These are phyloP conservation scores for Ormyrus rosae DNA, from an alignment of 2,888 invertebrate genomes.

Conservation along the genomic window DNA sequence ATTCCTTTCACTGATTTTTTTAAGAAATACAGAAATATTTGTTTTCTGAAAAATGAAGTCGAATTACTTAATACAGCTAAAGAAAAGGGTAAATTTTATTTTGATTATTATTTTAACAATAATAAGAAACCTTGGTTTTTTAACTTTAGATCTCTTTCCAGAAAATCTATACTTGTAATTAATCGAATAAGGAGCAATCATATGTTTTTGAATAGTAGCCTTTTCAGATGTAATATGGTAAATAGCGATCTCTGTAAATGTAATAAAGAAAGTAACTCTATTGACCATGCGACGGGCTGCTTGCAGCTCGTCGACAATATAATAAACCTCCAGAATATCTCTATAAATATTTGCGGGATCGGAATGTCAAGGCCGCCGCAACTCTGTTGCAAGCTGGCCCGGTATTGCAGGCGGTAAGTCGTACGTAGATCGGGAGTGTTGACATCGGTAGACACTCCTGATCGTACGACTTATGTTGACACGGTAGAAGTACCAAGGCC, in stretches of 20 bases:
- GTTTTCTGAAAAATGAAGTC: neutral
- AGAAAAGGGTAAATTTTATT: neutral
- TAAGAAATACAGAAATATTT: neutral
- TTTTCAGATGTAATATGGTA: neutral
- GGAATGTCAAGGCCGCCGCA: too few relatives aligned
- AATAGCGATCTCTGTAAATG: neutral
- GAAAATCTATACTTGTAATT: neutral
- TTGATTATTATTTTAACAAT: neutral
- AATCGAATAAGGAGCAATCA: neutral
- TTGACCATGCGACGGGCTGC: too few relatives aligned
- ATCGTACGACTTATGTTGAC: too few relatives aligned
- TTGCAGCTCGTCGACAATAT: too few relatives aligned
- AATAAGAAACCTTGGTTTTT: conserved; percentile 4
- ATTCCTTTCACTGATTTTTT: neutral
- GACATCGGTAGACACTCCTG: too few relatives aligned
- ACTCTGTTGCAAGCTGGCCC: too few relatives aligned
- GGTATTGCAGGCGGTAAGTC: too few relatives aligned
- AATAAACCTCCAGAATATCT: too few relatives aligned
- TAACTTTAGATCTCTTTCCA: neutral
- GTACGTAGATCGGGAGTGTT: too few relatives aligned
- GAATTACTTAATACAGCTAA: neutral
- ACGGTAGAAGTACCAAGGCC: too few relatives aligned
- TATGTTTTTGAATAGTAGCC: neutral
- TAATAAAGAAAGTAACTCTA: neutral
- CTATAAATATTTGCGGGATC: too few relatives aligned